phyloP scores from a whole-genome alignment of 30 jellyfish, hydroid and myxozoan species.

The Aurelia aurita region DNA sequence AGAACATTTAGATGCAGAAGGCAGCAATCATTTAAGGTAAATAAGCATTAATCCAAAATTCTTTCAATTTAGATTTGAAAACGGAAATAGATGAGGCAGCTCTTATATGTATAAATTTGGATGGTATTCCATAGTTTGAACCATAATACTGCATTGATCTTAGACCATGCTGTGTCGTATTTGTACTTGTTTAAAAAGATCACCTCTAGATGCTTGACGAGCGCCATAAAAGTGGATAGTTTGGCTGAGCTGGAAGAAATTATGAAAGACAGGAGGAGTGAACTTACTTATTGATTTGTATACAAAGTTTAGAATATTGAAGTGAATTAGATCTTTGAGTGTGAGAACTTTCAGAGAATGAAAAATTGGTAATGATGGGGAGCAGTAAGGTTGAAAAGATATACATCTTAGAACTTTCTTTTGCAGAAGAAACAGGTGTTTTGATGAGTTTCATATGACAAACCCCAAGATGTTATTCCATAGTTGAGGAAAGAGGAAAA shows the following conservation, averaged over 20 bases:
- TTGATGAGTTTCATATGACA: background rate
- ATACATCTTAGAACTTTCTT: background rate
- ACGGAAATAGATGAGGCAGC: too few species aligned
- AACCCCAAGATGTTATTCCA: constrained; percentile 1
- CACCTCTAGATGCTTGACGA: background rate
- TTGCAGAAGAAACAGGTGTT: background rate
- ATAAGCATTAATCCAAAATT: too few species aligned
- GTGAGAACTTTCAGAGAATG: constrained; percentile 27
- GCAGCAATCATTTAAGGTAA: too few species aligned
- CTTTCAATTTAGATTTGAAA: too few species aligned
- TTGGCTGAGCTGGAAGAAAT: background rate
- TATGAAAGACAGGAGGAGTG: constrained; percentile 40
- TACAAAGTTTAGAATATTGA: constrained; percentile 15
- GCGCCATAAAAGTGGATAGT: background rate
- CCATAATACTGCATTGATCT: background rate
- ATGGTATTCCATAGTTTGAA: background rate
- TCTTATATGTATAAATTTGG: too few species aligned
- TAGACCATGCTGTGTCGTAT: background rate
- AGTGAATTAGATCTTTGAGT: constrained; percentile 18
- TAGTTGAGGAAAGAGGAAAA: background rate
- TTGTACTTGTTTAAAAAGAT: too few species aligned
- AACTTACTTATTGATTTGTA: constrained; percentile 21
- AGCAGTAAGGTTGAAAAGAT: too few species aligned
- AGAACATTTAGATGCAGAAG: too few species aligned
- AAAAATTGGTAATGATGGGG: constrained; percentile 31